Evolutionary conservation across 2,113 vertebrate genomes (phyloP).

Genomic region (Psittacula cyanocephala): DNA sequence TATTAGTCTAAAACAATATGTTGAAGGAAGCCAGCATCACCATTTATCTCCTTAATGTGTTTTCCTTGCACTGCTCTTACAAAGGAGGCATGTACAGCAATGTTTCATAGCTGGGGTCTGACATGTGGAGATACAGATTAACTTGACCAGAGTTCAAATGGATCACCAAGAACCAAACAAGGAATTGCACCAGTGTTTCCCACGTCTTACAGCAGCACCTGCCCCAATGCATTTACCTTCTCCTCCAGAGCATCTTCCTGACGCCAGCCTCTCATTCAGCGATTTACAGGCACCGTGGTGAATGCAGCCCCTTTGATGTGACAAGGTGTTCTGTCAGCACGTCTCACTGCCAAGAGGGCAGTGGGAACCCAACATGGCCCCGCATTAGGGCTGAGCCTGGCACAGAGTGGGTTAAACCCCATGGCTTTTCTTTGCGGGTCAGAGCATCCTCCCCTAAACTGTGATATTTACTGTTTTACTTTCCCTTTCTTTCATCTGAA

Average conservation of each 20-base stretch:
- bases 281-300: background rate
- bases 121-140: background rate
- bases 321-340: accelerated
- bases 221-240: background rate
- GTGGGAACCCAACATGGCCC: accelerated
- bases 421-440: conserved; percentile 46
- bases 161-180: accelerated
- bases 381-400: background rate
- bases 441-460: conserved; percentile 60
- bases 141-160: background rate
- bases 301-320: background rate
- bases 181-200: background rate
- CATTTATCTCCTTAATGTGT: accelerated
- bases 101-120: background rate
- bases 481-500: conserved; percentile 72
- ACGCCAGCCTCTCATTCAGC: background rate
- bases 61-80: background rate
- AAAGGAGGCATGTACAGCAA: background rate
- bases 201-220: accelerated
- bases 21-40: background rate
- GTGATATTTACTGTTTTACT: conserved; percentile 69
- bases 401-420: conserved; percentile 32
- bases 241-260: background rate
- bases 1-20: background rate
- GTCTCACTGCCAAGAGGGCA: background rate